Evolutionary conservation across 2,113 vertebrate genomes (phyloP).

Genomic region (Accipiter cooperii): DNA sequence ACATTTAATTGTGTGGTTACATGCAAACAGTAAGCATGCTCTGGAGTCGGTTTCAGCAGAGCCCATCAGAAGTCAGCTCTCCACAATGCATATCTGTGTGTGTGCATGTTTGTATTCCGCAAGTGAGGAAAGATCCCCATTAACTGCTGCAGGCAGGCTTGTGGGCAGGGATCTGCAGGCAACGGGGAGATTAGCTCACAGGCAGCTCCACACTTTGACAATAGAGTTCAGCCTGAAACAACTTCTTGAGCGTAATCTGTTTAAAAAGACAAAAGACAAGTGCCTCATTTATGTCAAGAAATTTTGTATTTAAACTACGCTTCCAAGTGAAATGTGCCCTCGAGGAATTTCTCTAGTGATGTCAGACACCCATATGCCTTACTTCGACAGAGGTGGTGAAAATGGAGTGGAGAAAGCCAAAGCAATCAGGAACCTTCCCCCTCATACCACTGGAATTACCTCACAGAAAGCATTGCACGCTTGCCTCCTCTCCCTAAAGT

Average conservation of each 20-base stretch:
- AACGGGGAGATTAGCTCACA: background rate
- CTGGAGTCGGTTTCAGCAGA: background rate
- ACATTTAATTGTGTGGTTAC: background rate
- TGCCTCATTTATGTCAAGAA: background rate
- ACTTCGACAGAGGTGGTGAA: background rate
- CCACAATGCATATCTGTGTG: background rate
- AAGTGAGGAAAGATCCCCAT: background rate
- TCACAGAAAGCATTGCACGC: background rate
- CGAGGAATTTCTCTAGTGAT: background rate
- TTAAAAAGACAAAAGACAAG: slow-evolving; percentile 16
- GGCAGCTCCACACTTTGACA: background rate
- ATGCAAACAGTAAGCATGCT: background rate
- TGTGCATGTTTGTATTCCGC: background rate
- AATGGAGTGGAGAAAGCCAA: background rate
- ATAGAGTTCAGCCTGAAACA: background rate
- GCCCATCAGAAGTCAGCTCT: background rate
- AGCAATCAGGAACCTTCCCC: background rate
- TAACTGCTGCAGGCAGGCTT: background rate
- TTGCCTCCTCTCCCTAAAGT: background rate
- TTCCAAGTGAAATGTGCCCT: background rate
- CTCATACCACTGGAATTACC: background rate
- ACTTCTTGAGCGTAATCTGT: background rate
- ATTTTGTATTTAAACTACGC: background rate
- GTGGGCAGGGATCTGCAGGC: background rate
- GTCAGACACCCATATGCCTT: background rate